Percentiles rank a stretch among this genome's conserved stretches.
These are phyloP conservation scores for Aleiodes alternator DNA, from an alignment of 2,888 invertebrate genomes.

Conservation along the genomic window DNA sequence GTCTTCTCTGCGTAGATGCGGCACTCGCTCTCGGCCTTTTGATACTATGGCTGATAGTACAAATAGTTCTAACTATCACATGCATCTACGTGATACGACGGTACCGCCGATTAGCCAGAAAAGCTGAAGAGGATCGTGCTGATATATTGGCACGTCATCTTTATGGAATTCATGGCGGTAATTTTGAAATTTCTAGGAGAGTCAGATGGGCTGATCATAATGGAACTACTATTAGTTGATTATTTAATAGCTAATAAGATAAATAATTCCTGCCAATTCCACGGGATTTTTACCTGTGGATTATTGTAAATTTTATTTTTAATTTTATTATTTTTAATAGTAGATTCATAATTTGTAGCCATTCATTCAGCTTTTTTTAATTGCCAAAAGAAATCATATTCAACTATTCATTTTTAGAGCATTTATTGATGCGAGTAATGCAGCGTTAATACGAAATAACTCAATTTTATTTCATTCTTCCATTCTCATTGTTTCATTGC, in stretches of 20 bases:
- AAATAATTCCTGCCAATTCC: conserved; percentile 6
- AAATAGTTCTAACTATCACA: conserved; percentile 78
- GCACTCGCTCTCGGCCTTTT: conserved; percentile 81
- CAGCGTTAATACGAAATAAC: too few species aligned
- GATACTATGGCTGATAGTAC: conserved; percentile 80
- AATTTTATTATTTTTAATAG: not conserved
- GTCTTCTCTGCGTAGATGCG: conserved; percentile 81
- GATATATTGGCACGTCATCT: conserved; percentile 69
- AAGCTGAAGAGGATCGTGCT: conserved; percentile 70
- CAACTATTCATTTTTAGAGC: not conserved
- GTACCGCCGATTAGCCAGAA: conserved; percentile 72
- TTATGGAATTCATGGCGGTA: conserved; percentile 71
- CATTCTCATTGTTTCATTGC: too few species aligned
- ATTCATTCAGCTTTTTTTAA: not conserved
- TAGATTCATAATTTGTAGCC: conserved; percentile 8
- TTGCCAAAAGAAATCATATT: too few species aligned
- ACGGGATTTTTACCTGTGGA: conserved; percentile 1
- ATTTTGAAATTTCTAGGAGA: conserved; percentile 69
- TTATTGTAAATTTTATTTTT: conserved; percentile 9
- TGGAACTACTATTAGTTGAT: conserved; percentile 61
- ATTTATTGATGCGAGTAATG: not conserved
- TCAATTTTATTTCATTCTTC: too few species aligned
- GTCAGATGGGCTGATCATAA: conserved; percentile 72
- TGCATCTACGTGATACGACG: conserved; percentile 78
- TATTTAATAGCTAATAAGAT: not conserved